phyloP scores from a whole-genome alignment of 2,113 vertebrate genomes.

The Pimephales promelas region DNA sequence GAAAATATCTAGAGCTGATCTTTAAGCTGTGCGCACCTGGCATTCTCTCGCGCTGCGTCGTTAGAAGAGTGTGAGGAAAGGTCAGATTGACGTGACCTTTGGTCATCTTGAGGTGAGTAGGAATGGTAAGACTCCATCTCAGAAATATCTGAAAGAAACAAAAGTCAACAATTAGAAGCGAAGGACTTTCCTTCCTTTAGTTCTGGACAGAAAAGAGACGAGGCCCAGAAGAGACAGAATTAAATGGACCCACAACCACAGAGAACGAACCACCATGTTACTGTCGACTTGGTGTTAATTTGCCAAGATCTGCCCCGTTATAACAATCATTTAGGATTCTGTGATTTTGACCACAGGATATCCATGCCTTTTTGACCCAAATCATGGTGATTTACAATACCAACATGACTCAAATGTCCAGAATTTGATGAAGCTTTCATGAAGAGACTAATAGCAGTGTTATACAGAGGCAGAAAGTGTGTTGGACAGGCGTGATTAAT shows the following conservation, averaged over 20 bases:
- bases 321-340: constrained; percentile 35
- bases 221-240: constrained; percentile 43
- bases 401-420: constrained; percentile 6
- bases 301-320: constrained; percentile 55
- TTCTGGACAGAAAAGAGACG: constrained; percentile 29
- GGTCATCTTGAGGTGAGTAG: constrained; percentile 86
- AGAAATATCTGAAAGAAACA: constrained; percentile 82
- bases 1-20: neutral
- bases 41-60: constrained; percentile 83
- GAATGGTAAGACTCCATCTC: constrained; percentile 93
- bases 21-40: constrained; percentile 71
- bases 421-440: constrained; percentile 21
- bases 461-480: constrained; percentile 58
- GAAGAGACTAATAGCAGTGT: constrained; percentile 38
- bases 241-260: constrained; percentile 53
- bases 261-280: constrained; percentile 46
- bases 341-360: constrained; percentile 23
- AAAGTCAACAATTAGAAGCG: constrained; percentile 40
- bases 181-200: neutral
- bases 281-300: constrained; percentile 54
- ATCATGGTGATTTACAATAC: neutral
- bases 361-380: constrained; percentile 3
- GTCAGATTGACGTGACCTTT: constrained; percentile 84
- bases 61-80: constrained; percentile 88
- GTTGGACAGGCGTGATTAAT: constrained; percentile 33